Evolutionary conservation across 2,888 invertebrate genomes (phyloP).

Genomic region (Cepaea hortensis): DNA sequence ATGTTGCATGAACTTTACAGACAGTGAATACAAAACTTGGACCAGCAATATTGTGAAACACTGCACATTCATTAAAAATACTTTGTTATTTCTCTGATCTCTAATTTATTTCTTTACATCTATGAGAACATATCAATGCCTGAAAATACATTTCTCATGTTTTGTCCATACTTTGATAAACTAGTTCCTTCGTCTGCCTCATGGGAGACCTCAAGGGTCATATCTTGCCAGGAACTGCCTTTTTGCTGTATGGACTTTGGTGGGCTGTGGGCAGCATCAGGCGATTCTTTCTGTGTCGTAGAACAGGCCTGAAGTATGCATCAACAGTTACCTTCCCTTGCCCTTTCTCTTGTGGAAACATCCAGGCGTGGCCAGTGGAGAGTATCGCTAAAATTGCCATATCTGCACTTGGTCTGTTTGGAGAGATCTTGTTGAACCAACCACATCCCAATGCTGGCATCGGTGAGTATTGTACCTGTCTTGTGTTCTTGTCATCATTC

Average conservation of each 20-base stretch:
- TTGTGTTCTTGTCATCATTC: neutral
- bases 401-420: constrained; percentile 33
- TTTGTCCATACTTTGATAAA: too few relatives aligned
- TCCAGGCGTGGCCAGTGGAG: constrained; percentile 28
- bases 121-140: too few relatives aligned
- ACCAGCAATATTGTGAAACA: too few relatives aligned
- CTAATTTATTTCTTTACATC: too few relatives aligned
- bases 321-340: constrained; percentile 28
- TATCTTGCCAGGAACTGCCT: constrained; percentile 10
- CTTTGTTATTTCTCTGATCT: too few relatives aligned
- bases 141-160: too few relatives aligned
- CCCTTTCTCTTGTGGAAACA: constrained; percentile 13
- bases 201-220: constrained; percentile 40
- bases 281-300: constrained; percentile 13
- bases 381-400: constrained; percentile 18
- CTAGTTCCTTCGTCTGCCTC: neutral
- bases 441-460: constrained; percentile 34
- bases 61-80: too few relatives aligned
- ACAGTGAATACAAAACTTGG: too few relatives aligned
- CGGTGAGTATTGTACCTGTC: constrained; percentile 16
- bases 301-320: constrained; percentile 12
- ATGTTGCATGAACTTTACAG: too few relatives aligned
- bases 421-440: constrained; percentile 25
- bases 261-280: constrained; percentile 34
- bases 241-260: constrained; percentile 43